A percentile compares a stretch with the other conserved stretches of the same genome.
These are phyloP conservation scores for Nerophis lumbriciformis DNA, from an alignment of 2,113 vertebrate species.

Conservation along the genomic window DNA sequence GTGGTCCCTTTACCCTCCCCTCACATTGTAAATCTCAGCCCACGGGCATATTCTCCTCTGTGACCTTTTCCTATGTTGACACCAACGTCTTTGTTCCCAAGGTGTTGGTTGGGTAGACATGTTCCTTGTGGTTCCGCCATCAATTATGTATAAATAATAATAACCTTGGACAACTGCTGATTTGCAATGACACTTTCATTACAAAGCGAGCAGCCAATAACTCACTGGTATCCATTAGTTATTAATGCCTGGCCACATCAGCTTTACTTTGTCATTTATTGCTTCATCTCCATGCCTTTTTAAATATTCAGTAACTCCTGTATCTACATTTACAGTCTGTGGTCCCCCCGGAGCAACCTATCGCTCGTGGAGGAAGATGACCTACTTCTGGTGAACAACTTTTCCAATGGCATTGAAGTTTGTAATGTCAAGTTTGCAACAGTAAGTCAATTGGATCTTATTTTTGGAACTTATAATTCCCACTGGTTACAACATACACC, in stretches of 20 bases:
- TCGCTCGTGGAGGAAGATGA: constrained; percentile 58
- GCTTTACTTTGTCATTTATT: constrained; percentile 81
- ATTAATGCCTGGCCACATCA: constrained; percentile 76
- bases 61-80: constrained; percentile 69
- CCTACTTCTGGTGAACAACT: constrained; percentile 48
- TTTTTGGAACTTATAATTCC: too few relatives aligned
- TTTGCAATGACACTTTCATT: constrained; percentile 83
- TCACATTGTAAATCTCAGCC: constrained; percentile 51
- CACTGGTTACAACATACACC: too few relatives aligned
- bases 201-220: constrained; percentile 74
- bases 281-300: constrained; percentile 77
- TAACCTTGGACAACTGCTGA: constrained; percentile 79
- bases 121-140: constrained; percentile 71
- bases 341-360: constrained; percentile 57
- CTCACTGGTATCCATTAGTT: constrained; percentile 75
- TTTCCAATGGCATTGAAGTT: constrained; percentile 37
- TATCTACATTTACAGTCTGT: constrained; percentile 78
- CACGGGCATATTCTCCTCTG: constrained; percentile 47
- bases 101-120: constrained; percentile 54
- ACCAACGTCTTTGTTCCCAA: constrained; percentile 62
- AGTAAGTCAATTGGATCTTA: too few relatives aligned
- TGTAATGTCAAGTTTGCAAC: too few relatives aligned
- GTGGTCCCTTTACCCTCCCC: constrained; percentile 13
- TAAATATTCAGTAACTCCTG: constrained; percentile 81
- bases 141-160: constrained; percentile 84